Percentiles rank a stretch among this genome's conserved stretches.
These are phyloP conservation scores for Rhynchonycteris naso DNA, from an alignment of 2,797 vertebrate genomes.

Conservation along the genomic window DNA sequence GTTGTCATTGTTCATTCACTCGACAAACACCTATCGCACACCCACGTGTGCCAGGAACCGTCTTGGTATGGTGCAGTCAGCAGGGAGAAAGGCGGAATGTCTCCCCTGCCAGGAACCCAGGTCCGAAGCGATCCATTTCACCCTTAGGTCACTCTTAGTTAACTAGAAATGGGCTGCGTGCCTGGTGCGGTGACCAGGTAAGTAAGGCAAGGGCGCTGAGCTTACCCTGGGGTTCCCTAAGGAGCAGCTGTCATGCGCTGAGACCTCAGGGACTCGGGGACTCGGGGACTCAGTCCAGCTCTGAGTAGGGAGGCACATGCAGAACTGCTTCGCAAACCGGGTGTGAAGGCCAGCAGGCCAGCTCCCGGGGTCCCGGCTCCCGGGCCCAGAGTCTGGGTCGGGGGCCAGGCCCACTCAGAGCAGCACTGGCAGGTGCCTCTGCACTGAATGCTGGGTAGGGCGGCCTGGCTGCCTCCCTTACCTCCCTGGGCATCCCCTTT, in stretches of 20 bases:
- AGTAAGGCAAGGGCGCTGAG: neutral
- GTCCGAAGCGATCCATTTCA: neutral
- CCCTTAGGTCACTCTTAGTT: neutral
- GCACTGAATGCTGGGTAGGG: neutral
- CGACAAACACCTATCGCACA: neutral
- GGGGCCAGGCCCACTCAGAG: neutral
- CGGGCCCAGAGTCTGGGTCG: neutral
- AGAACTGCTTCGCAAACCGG: neutral
- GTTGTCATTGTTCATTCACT: neutral
- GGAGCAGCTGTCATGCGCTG: neutral
- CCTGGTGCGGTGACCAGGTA: accelerated
- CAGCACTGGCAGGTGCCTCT: neutral
- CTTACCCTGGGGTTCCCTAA: neutral
- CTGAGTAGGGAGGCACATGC: neutral
- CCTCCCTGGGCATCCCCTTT: neutral
- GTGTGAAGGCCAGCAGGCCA: neutral
- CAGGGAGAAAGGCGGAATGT: neutral
- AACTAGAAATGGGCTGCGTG: neutral
- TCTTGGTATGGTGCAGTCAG: neutral
- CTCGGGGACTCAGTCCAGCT: neutral
- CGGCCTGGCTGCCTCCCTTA: neutral
- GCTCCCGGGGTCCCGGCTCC: accelerated
- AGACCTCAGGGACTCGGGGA: neutral
- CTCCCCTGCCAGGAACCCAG: neutral
- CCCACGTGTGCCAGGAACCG: neutral